Evolutionary conservation across 2,888 invertebrate species (phyloP), one percentile per base, ranked within the genome.

Genomic region (Parascotia fuliginaria): DNA sequence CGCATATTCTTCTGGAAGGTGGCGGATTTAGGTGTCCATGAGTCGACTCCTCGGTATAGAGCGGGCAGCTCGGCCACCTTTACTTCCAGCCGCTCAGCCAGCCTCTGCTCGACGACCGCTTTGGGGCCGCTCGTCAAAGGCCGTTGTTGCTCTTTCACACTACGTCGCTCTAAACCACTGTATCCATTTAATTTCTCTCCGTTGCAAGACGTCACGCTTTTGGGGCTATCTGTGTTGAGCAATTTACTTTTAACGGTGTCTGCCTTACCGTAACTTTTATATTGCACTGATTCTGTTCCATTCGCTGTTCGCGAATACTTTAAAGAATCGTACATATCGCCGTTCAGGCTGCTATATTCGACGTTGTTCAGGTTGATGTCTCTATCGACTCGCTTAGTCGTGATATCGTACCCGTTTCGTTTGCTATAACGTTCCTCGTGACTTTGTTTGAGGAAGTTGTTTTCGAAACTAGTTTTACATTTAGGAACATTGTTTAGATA

Each of bases 1-100:
- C 89, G 90, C 89, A 93, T 92, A 70, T 87, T 92, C 85, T 91
- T 92, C 87, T 91, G 92, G 83, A 93, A 93, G 56, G 90, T 87
- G 72, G 88, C 87, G 13, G 92, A 96, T 91, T 96, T 96, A 79
- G 95, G 95, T 78, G 95, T 95, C 96, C 96, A 96, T 73, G 95
- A 95, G 70, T 91, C 92, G 80, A 95, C 94, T 52, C 95, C 94
- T 71, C 95, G 93, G 86, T 95, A 95, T 60, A 95, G 93, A 65
- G 95, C 94, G 43, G 95, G 95, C 82, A 94, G 92, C 77, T 94
- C 93, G 37, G 92, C 89, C 57, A 88, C 91, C 82, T 92, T 93
- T 62, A 88, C 90, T 74, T 93, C 93, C 40, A 92, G 87, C 28
- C 90, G 83, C 66, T 93, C 88, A 38, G 87, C 93, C 70, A 85